Percentiles rank a stretch among this genome's conserved stretches.
Evolutionary conservation across 2,888 invertebrate species (phyloP).

Genomic region (Limnephilus rhombicus): DNA sequence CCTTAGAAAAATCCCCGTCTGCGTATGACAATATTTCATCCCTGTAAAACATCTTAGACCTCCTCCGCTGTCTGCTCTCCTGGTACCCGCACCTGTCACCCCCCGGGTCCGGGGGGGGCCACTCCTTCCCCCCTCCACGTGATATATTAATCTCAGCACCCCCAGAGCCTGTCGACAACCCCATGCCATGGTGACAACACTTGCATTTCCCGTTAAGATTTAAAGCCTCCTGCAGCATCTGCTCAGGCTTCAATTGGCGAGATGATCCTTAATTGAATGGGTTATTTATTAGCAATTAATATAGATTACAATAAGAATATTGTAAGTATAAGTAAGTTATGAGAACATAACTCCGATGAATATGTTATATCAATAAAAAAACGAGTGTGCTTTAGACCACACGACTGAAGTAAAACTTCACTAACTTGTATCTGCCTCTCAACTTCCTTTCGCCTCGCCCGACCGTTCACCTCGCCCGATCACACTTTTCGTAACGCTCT

Average conservation of each 20-base stretch:
- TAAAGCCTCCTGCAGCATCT: constrained; percentile 36
- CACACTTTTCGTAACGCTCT: no score
- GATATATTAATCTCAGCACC: constrained; percentile 65
- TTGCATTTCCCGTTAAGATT: constrained; percentile 44
- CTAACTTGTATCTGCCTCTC: no score
- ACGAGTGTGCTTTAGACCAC: no score
- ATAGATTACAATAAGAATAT: neutral
- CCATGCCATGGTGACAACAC: constrained; percentile 30
- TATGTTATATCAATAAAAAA: neutral
- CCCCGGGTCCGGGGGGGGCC: constrained; percentile 7
- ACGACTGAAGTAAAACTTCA: no score
- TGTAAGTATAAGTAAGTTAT: no score
- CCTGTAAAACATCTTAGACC: constrained; percentile 53
- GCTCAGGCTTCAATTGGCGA: constrained; percentile 15
- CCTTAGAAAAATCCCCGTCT: constrained; percentile 27
- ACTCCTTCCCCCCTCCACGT: constrained; percentile 47
- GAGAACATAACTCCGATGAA: neutral
- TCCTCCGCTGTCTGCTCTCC: constrained; percentile 22
- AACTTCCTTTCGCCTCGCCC: no score
- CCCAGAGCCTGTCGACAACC: constrained; percentile 40
- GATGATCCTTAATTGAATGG: constrained; percentile 41
- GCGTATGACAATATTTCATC: constrained; percentile 55
- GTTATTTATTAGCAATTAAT: neutral
- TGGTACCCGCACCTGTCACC: constrained; percentile 59
- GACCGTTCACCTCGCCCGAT: no score